Conservation (phyloP, 2,888 invertebrate genomes). For the Argyresthia albistria region DNA sequence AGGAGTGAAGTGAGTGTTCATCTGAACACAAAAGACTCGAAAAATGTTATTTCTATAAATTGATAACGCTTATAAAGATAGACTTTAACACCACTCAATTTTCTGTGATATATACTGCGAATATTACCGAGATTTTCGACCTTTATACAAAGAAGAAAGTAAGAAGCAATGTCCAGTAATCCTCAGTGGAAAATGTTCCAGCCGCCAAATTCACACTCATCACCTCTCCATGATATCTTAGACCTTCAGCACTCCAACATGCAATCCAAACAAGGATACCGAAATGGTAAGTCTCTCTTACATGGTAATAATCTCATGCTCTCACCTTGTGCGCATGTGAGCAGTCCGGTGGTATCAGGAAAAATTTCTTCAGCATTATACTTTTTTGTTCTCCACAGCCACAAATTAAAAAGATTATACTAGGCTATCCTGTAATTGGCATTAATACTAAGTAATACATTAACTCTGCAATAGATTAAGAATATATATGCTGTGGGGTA, state of each 20-base stretch:
- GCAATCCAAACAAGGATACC: constrained; percentile 64
- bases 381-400: too few relatives aligned
- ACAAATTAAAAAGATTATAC: too few relatives aligned
- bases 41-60: constrained; percentile 61
- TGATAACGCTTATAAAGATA: constrained; percentile 32
- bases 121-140: constrained; percentile 51
- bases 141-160: constrained; percentile 55
- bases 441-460: too few relatives aligned
- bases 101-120: constrained; percentile 59
- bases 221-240: constrained; percentile 87
- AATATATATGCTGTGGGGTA: too few relatives aligned
- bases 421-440: too few relatives aligned
- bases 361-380: too few relatives aligned
- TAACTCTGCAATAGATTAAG: too few relatives aligned
- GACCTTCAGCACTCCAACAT: constrained; percentile 76
- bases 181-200: constrained; percentile 93
- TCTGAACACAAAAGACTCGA: constrained; percentile 40
- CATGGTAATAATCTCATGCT: background rate
- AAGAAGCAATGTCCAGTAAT: constrained; percentile 81
- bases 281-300: constrained; percentile 64
- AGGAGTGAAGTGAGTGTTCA: constrained; percentile 42
- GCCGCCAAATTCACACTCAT: constrained; percentile 89
- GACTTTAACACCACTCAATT: constrained; percentile 43
- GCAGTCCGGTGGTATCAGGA: too few relatives aligned
- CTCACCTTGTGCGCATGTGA: too few relatives aligned